Conservation (phyloP, 2,888 invertebrate genomes). For the Malthinus flaveolus region DNA sequence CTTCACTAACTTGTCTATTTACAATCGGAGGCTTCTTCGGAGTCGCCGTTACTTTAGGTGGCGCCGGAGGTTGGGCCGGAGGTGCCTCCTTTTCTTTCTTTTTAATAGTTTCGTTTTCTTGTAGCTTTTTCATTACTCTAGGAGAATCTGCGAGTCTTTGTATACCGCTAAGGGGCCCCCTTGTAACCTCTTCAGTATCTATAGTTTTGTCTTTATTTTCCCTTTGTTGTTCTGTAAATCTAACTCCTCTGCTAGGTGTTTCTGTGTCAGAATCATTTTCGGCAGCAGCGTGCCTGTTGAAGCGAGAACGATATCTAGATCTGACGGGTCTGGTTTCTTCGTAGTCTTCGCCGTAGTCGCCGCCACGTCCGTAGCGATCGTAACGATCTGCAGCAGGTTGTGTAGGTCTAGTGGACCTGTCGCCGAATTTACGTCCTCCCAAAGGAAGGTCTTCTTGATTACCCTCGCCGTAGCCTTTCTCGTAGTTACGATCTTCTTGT, state of each 20-base stretch:
- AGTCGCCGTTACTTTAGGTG: constrained; percentile 58
- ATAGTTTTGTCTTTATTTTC: constrained; percentile 74
- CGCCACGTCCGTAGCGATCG: constrained; percentile 53
- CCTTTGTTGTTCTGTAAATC: constrained; percentile 66
- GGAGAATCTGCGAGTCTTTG: constrained; percentile 85
- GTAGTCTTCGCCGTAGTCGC: constrained; percentile 70
- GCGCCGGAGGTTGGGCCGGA: constrained; percentile 60
- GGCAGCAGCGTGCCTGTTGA: constrained; percentile 59
- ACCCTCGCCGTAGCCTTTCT: constrained; percentile 61
- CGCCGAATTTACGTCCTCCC: constrained; percentile 79
- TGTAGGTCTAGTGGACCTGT: constrained; percentile 60
- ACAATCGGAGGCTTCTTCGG: constrained; percentile 62
- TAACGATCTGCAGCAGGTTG: constrained; percentile 41
- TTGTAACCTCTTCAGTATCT: constrained; percentile 88
- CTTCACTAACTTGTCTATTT: constrained; percentile 81
- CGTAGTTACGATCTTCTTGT: constrained; percentile 71
- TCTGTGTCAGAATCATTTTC: constrained; percentile 81
- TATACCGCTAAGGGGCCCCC: constrained; percentile 86
- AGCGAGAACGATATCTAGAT: constrained; percentile 69
- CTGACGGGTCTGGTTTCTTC: constrained; percentile 67
- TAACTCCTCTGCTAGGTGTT: constrained; percentile 61
- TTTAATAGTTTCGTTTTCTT: constrained; percentile 73
- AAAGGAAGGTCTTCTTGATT: constrained; percentile 68
- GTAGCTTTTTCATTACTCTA: constrained; percentile 84
- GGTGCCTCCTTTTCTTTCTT: constrained; percentile 76